Conservation (phyloP, 2,888 invertebrate genomes). For the Hirtodrosophila trivittata region DNA sequence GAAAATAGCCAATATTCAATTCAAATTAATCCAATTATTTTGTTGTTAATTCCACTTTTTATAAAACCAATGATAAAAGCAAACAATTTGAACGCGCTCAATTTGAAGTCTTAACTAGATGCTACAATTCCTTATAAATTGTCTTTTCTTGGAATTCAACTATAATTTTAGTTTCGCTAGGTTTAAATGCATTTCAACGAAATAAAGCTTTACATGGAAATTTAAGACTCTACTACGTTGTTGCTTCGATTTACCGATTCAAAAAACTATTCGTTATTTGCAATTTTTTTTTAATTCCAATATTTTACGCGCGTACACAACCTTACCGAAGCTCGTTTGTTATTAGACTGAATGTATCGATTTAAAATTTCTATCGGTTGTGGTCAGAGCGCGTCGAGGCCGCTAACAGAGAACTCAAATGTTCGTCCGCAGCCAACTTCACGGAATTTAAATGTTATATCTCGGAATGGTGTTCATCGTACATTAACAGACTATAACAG, state of each 20-base stretch:
- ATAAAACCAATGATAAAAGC: background rate
- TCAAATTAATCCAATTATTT: constrained; percentile 14
- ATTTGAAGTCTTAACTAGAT: background rate
- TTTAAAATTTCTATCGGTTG: constrained; percentile 34
- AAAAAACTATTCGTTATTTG: constrained; percentile 28
- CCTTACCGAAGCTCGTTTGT: constrained; percentile 50
- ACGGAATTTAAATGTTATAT: background rate
- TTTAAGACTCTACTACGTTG: background rate
- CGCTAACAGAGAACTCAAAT: constrained; percentile 2
- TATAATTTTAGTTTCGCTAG: too few relatives aligned
- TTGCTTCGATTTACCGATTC: too few relatives aligned
- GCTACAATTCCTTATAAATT: constrained; percentile 4
- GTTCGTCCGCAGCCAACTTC: constrained; percentile 7
- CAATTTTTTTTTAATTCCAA: background rate
- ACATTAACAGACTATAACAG: too few relatives aligned
- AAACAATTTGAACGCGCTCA: background rate
- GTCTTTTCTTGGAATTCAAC: constrained; percentile 12
- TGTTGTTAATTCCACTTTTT: constrained; percentile 24
- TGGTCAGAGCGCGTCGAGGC: background rate
- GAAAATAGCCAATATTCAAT: constrained; percentile 20
- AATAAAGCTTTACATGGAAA: constrained; percentile 4
- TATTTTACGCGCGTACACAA: constrained; percentile 20
- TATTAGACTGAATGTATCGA: constrained; percentile 49
- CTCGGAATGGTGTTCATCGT: too few relatives aligned
- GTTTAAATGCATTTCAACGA: background rate